These are phyloP conservation scores for Drosophila antonietae DNA, from an alignment of 2,888 invertebrate species.

Conservation along the genomic window DNA sequence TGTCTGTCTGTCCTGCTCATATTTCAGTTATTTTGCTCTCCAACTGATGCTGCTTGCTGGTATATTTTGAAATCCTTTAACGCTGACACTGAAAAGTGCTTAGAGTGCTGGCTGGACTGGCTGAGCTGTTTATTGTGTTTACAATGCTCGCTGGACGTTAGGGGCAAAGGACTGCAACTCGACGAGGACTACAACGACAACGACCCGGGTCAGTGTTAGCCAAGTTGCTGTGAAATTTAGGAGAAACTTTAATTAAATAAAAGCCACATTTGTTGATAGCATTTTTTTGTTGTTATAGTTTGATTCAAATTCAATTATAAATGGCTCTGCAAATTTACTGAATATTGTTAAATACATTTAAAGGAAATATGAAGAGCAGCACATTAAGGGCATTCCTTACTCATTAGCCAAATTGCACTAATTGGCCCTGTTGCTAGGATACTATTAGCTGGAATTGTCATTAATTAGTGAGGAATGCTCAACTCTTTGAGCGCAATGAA, in stretches of 20 bases:
- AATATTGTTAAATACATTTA: conserved; percentile 16
- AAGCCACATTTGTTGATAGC: conserved; percentile 29
- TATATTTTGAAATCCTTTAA: conserved; percentile 45
- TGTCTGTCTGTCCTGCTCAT: conserved; percentile 4
- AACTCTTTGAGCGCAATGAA: neutral
- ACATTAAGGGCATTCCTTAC: neutral
- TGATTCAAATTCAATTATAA: conserved; percentile 40
- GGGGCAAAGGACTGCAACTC: neutral
- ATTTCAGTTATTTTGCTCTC: conserved; percentile 12
- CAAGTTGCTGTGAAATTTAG: conserved; percentile 17
- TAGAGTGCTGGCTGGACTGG: conserved; percentile 27
- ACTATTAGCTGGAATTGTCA: neutral
- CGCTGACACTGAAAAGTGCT: conserved; percentile 62
- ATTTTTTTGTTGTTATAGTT: conserved; percentile 17
- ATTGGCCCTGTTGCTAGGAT: neutral
- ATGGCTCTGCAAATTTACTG: conserved; percentile 28
- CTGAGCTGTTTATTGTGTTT: conserved; percentile 65
- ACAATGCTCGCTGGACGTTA: conserved; percentile 3
- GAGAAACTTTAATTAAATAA: conserved; percentile 46
- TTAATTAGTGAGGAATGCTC: neutral
- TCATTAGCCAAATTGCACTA: neutral
- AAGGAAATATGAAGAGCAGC: neutral
- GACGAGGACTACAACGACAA: neutral
- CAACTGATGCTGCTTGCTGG: neutral
- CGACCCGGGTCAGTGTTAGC: conserved; percentile 7